phyloP scores from a whole-genome alignment of 2,888 invertebrate species.

The Lasioglossum zephyrum region DNA sequence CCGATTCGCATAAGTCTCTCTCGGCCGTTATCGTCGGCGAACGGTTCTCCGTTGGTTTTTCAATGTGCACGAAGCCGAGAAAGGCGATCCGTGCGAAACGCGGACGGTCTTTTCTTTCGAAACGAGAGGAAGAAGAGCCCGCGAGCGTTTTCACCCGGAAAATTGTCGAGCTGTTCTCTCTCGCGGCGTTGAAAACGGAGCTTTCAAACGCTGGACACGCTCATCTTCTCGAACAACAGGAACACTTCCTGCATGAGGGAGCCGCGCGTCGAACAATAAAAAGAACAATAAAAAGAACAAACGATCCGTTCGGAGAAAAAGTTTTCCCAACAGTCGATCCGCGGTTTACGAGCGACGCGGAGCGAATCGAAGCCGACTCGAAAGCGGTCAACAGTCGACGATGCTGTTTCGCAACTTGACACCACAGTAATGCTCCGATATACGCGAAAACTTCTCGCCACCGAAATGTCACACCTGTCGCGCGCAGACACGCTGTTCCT shows the following conservation, averaged over 20 bases:
- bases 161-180: not conserved
- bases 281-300: conserved; percentile 10
- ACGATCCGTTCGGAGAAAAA: not conserved
- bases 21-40: conserved; percentile 22
- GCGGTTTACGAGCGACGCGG: conserved; percentile 12
- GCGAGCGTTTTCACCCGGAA: not conserved
- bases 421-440: not conserved
- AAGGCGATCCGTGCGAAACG: not conserved
- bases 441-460: not conserved
- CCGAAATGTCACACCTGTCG: not conserved
- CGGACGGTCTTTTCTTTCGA: not conserved
- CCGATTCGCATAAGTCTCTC: conserved; percentile 55
- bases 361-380: conserved; percentile 4
- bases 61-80: not conserved
- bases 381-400: conserved; percentile 1
- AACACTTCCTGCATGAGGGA: not conserved
- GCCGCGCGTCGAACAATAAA: not conserved
- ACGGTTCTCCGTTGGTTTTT: conserved; percentile 5
- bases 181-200: not conserved
- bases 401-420: not conserved
- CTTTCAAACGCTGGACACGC: not conserved
- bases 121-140: not conserved
- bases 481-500: too few species aligned
- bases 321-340: not conserved
- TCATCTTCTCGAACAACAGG: conserved; percentile 7